Evolutionary conservation across 2,888 invertebrate species (phyloP), one percentile per base, ranked within the genome.

Genomic region (Hypena proboscidalis): DNA sequence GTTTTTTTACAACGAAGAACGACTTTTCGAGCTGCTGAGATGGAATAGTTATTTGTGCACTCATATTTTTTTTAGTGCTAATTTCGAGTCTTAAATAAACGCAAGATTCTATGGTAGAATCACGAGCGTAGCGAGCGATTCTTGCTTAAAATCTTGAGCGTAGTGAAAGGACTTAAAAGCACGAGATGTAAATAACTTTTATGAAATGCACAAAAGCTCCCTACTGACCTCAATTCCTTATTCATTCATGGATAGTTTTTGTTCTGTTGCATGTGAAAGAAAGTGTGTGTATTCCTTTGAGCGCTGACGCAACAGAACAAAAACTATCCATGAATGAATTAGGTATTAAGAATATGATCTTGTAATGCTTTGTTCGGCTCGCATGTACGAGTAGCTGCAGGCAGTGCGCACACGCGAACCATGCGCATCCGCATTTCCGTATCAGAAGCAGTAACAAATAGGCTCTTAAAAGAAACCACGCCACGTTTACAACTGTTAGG

Each of bases 351-450:
- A 56, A 47, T 23, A 54, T 47, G 54, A 61, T 59, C 58, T 47
- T 60, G 45, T 56, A 40, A 35, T 54, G 22, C 23, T 27, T 36
- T 44, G 41, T 46, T 45, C 34, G 34, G 11, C 29, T 61, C 25
- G 62, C 46, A 50, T 39, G 58, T 30, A 11, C 5, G n/a, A 1
- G 3, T 14, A 17, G 17, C 10, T 7, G 22, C 56, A 67, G 56
- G 55, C 55, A n/a, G 39, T 58, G 23, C 41, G 36, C 9, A n/a
- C 40, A 40, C 33, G 40, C 40, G 17, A 20, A 33, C 39, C 4
- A 41, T 30, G 17, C 48, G 61, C 45, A 73, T 79, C 79, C 79
- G 70, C 73, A 64, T 80, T 74, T 65, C n/a, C n/a, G n/a, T 67
- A 66, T 53, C 56, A 67, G 50, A 43, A 74, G 74, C 69, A 64